Base-by-base conservation (phyloP, 2,113 vertebrate species). In the Cinclus cinclus region DNA sequence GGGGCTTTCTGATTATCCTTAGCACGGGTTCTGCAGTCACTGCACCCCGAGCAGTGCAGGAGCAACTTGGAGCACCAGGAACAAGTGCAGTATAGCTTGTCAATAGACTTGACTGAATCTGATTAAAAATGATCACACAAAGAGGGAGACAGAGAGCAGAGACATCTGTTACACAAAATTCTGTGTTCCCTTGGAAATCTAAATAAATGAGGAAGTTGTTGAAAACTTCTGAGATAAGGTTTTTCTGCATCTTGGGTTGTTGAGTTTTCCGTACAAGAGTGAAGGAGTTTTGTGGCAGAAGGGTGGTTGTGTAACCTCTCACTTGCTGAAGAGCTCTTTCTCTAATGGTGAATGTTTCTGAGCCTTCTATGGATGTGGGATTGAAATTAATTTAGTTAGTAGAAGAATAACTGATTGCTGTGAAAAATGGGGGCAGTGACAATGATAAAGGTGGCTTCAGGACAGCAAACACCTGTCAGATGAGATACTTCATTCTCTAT, bases 71-170 rank as follows among this genome's bases (percentile, higher is more conserved):
- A 90, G 77, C 69, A 30, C 27, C 47, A 23, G 47, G 68, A 89
- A 46, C 64, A 56, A 89, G 83, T 31, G 86, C 73, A 5, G 70
- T 89, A 92, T 12, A 63, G 73, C 91, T 81, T 67, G 80, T 81
- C 94, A 52, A 68, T 87, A 87, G 93, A 90, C 84, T 88, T 62
- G 84, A 7, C 49, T 80, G 70, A 62, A 82, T 64, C 83, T 77
- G 56, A 42, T 87, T 79, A 55, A 76, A 95, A 82, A 67, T 39
- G 49, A 28, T 92, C 47, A 27, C 33, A n/a, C 39, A n/a, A 37
- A 88, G 71, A 33, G 64, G n/a, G 55, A 44, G 47, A 47, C 5
- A 21, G 35, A 59, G 55, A 86, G 37, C 33, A 70, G n/a, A 71
- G 60, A 42, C 50, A 90, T 83, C 84, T 96, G 88, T 83, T 95